A percentile compares a stretch with the other conserved stretches of the same genome.
phyloP scores from a whole-genome alignment of 1,140 invertebrate species.

The Lepidurus packardi region DNA sequence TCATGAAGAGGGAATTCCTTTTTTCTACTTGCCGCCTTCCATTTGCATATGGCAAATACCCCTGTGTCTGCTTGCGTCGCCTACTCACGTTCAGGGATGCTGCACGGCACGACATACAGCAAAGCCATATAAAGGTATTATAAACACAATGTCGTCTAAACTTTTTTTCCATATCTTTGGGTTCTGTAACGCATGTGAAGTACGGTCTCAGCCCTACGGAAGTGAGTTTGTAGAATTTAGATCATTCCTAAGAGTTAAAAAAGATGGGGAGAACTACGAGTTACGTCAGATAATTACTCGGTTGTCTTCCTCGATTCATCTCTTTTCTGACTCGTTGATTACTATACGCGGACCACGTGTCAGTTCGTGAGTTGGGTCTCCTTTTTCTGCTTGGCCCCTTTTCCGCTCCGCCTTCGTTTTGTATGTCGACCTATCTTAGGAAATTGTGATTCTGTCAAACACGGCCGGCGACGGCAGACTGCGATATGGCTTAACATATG shows the following conservation, averaged over 20 bases:
- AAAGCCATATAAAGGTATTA: neutral
- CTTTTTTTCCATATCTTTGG: too few species aligned
- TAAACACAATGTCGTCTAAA: neutral
- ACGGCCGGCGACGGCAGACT: neutral
- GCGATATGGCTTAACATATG: neutral
- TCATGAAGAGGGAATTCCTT: neutral
- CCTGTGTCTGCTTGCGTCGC: neutral
- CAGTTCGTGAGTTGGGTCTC: neutral
- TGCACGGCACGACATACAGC: neutral
- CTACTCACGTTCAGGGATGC: neutral
- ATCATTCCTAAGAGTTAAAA: too few species aligned
- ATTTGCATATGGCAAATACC: slow-evolving; percentile 4
- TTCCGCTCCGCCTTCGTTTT: neutral
- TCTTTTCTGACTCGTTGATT: neutral
- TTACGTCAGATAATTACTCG: slow-evolving; percentile 4
- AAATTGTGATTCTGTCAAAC: neutral
- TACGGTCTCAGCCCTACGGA: too few species aligned
- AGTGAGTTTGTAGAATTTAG: too few species aligned
- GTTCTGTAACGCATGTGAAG: too few species aligned
- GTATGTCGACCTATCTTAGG: neutral
- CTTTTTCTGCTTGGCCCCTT: neutral
- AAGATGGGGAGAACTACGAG: neutral
- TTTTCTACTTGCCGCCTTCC: neutral
- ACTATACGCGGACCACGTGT: neutral
- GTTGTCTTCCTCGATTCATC: neutral